These are phyloP conservation scores for Clunio marinus DNA, from an alignment of 2,888 invertebrate genomes.

Conservation along the genomic window DNA sequence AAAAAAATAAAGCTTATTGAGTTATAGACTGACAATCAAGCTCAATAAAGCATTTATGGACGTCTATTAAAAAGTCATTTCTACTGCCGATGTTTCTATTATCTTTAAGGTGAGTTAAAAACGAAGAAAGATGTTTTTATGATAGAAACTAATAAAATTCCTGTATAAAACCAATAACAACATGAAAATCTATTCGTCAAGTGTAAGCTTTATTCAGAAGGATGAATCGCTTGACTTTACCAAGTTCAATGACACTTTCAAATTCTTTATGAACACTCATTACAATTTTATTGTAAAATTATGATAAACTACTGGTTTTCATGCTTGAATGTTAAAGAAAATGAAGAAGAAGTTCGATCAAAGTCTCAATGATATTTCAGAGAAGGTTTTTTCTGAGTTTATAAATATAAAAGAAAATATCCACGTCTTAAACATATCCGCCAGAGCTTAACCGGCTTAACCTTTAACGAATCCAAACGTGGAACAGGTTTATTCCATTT, in stretches of 20 bases:
- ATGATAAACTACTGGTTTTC: too few species aligned
- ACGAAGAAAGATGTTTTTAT: not conserved
- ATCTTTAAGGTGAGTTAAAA: slow-evolving; percentile 30
- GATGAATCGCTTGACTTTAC: not conserved
- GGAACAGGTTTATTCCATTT: not conserved
- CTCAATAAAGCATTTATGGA: slow-evolving; percentile 23
- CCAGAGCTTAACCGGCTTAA: too few species aligned
- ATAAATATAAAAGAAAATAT: too few species aligned
- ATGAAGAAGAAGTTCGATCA: too few species aligned
- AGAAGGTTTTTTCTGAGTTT: too few species aligned
- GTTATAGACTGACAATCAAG: slow-evolving; percentile 29
- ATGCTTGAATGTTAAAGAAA: too few species aligned
- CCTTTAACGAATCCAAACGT: not conserved
- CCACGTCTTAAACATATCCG: too few species aligned
- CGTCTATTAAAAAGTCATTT: slow-evolving; percentile 35
- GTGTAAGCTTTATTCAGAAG: too few species aligned
- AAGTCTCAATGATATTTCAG: too few species aligned
- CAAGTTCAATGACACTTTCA: not conserved
- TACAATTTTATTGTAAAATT: too few species aligned
- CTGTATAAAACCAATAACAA: not conserved
- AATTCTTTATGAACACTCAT: too few species aligned
- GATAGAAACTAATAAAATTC: slow-evolving; percentile 28
- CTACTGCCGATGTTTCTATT: slow-evolving; percentile 30
- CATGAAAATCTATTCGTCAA: too few species aligned
- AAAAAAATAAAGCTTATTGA: not conserved